These are phyloP conservation scores for Erpobdella octoculata DNA, from an alignment of 2,888 invertebrate genomes.

Conservation along the genomic window DNA sequence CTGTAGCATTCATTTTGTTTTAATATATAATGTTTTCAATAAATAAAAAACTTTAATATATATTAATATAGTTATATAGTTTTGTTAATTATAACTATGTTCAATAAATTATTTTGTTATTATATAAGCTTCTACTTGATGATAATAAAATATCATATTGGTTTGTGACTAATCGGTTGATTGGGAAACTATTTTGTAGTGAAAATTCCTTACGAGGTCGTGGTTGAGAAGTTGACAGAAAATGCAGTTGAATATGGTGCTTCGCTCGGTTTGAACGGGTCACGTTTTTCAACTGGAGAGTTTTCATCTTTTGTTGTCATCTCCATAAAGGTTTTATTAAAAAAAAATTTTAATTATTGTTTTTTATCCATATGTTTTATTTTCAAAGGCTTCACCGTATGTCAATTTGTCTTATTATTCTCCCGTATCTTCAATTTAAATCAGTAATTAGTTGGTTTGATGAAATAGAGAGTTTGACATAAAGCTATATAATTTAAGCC, in stretches of 20 bases:
- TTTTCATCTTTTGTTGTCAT: constrained; percentile 64
- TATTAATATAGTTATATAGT: background rate
- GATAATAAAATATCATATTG: no score
- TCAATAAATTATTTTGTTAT: no score
- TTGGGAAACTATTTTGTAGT: no score
- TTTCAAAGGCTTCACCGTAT: no score
- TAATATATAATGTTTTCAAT: constrained; percentile 41
- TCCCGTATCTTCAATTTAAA: no score
- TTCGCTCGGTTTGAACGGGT: constrained; percentile 60
- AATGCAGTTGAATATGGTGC: constrained; percentile 64
- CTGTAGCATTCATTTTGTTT: constrained; percentile 40
- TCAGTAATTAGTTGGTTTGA: no score
- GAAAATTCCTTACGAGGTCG: constrained; percentile 62
- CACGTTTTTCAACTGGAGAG: constrained; percentile 65
- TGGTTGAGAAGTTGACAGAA: constrained; percentile 70
- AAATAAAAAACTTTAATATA: background rate
- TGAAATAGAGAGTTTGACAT: background rate
- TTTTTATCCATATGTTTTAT: no score
- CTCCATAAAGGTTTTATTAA: constrained; percentile 64
- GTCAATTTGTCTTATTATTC: no score
- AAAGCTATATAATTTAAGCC: no score
- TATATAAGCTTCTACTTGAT: no score
- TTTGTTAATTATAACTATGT: background rate
- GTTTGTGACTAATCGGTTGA: no score
- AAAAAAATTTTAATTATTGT: no score